Conservation (phyloP, 2,113 vertebrate genomes). For the Neotragus moschatus region DNA sequence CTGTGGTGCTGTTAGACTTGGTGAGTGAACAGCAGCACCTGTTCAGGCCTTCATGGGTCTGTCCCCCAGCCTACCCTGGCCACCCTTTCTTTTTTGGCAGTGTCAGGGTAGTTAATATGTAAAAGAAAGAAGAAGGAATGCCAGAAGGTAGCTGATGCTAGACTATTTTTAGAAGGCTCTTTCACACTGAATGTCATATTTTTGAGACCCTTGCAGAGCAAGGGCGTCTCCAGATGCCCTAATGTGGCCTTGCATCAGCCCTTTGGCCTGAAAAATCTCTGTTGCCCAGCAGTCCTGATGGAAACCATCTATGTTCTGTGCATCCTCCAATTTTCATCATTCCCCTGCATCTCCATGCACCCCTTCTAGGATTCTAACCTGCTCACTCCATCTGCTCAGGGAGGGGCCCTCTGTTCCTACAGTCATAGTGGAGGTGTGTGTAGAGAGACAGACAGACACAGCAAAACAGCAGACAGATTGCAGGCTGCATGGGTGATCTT, state of each 20-base stretch:
- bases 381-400: neutral
- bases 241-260: neutral
- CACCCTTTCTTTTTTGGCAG: neutral
- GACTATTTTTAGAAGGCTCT: slow-evolving; percentile 23
- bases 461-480: neutral
- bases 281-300: neutral
- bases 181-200: neutral
- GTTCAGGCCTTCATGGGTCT: neutral
- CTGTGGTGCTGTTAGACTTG: neutral
- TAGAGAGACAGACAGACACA: neutral
- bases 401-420: neutral
- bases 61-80: rapidly evolving
- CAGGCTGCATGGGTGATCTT: neutral
- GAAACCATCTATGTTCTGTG: neutral
- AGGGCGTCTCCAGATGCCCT: neutral
- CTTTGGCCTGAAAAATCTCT: neutral
- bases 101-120: neutral
- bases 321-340: rapidly evolving
- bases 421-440: neutral
- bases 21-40: neutral
- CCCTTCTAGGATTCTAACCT: neutral
- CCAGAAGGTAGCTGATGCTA: neutral
- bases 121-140: slow-evolving; percentile 14
- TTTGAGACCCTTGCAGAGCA: neutral
- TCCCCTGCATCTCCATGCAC: neutral